These are phyloP conservation scores for Mirza zaza DNA, from an alignment of 2,113 vertebrate species.

Conservation along the genomic window DNA sequence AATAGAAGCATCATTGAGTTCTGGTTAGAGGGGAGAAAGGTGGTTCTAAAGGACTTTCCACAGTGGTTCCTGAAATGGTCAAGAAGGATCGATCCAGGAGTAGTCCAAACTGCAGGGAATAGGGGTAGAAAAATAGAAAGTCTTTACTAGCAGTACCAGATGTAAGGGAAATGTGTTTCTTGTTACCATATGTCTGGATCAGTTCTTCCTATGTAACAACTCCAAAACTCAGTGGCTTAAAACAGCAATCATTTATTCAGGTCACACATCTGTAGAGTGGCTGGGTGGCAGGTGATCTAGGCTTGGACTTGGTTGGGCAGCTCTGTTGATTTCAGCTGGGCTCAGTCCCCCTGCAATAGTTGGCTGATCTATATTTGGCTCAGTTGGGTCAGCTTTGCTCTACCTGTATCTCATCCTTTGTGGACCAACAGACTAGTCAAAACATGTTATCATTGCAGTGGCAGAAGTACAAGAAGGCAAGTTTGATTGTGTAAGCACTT, in stretches of 20 bases:
- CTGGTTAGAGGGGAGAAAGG: not conserved
- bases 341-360: not conserved
- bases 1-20: not conserved
- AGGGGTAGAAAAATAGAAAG: not conserved
- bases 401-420: not conserved
- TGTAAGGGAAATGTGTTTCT: constrained; percentile 10
- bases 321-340: not conserved
- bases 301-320: not conserved
- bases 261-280: not conserved
- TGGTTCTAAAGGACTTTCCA: not conserved
- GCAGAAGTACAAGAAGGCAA: not conserved
- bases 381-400: not conserved
- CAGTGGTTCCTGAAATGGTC: not conserved
- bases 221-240: constrained; percentile 10
- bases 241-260: not conserved
- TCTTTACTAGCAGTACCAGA: not conserved
- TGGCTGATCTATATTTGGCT: not conserved
- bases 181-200: not conserved
- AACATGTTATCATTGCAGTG: not conserved
- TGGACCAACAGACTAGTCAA: not conserved
- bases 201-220: not conserved
- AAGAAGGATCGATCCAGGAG: not conserved
- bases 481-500: not conserved
- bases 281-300: not conserved
- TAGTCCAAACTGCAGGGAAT: not conserved